Conservation (phyloP, 2,797 vertebrate genomes). For the Zenarchopterus dispar region DNA sequence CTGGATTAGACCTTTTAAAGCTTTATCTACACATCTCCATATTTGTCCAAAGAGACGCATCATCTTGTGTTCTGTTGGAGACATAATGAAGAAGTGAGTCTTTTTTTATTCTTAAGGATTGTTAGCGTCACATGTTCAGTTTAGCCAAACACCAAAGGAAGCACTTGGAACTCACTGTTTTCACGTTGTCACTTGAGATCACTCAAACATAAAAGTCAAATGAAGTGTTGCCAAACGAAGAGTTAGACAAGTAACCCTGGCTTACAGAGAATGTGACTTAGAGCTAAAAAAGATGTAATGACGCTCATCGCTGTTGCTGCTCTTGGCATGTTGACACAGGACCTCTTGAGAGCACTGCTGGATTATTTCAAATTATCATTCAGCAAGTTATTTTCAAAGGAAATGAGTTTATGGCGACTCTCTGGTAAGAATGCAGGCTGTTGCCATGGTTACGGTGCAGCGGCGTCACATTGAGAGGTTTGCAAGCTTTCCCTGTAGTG, state of each 20-base stretch:
- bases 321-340: no score
- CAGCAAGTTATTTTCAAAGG: no score
- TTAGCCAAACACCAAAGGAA: slow-evolving; percentile 9
- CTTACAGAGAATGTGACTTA: no score
- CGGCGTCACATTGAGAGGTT: no score
- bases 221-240: no score
- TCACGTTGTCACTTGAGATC: no score
- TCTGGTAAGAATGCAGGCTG: neutral
- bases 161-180: neutral
- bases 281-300: no score
- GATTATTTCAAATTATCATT: no score
- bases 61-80: slow-evolving; percentile 2
- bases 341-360: no score
- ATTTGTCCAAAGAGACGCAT: slow-evolving; percentile 14
- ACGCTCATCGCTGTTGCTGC: no score
- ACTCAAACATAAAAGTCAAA: no score
- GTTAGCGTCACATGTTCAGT: neutral
- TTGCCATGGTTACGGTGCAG: slow-evolving; percentile 3
- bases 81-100: neutral
- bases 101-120: neutral
- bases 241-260: no score
- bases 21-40: slow-evolving; percentile 19
- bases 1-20: slow-evolving; percentile 25
- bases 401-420: neutral
- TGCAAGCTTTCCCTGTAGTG: neutral